A percentile compares a stretch with the other conserved stretches of the same genome.
Conservation (phyloP, 2,113 vertebrate species). For the Coryphaenoides rupestris region DNA sequence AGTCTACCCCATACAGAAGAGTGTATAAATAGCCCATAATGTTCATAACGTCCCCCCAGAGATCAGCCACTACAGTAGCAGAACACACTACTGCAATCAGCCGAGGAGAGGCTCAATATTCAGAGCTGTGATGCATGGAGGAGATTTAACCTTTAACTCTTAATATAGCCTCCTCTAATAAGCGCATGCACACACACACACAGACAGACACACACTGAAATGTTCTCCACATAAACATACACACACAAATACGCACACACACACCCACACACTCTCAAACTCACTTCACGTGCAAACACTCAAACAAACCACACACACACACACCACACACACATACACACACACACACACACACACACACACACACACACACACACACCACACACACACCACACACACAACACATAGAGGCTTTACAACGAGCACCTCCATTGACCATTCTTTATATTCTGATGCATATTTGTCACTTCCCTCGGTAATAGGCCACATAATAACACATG, state of each 20-base stretch:
- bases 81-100: neutral
- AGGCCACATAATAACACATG: too few species aligned
- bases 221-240: neutral
- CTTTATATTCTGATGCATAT: too few species aligned
- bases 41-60: constrained; percentile 1
- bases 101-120: constrained; percentile 3
- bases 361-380: too few species aligned
- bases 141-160: neutral
- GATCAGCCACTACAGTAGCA: neutral
- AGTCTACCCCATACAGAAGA: neutral
- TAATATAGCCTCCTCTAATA: neutral
- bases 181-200: too few species aligned
- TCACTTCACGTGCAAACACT: too few species aligned
- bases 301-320: too few species aligned
- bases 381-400: too few species aligned
- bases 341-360: neutral
- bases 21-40: neutral
- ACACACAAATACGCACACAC: neutral
- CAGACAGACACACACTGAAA: too few species aligned
- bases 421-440: too few species aligned
- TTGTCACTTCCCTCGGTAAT: too few species aligned
- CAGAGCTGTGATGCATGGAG: neutral
- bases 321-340: neutral
- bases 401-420: too few species aligned
- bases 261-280: neutral